phyloP scores from a whole-genome alignment of 2,797 vertebrate genomes.

The Spheniscus humboldti region DNA sequence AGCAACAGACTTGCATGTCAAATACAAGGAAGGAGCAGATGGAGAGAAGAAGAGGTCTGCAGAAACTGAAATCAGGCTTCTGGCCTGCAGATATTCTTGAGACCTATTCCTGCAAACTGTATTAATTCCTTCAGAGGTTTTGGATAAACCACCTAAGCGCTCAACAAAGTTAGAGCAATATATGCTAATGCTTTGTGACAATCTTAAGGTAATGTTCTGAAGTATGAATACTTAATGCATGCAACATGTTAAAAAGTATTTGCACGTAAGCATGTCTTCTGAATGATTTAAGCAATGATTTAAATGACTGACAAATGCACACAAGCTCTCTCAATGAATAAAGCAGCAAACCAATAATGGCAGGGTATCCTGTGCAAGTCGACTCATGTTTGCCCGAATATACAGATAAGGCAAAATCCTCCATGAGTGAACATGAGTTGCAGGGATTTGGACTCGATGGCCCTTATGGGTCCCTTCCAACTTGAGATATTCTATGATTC shows the following conservation, averaged over 20 bases:
- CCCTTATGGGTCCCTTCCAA: background rate
- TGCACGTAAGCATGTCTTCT: background rate
- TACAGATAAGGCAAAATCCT: background rate
- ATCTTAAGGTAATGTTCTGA: background rate
- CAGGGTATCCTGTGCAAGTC: background rate
- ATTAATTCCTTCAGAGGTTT: background rate
- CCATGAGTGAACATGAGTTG: background rate
- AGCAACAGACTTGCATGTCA: background rate
- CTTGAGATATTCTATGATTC: background rate
- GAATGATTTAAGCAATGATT: background rate
- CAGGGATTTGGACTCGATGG: background rate
- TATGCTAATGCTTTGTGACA: background rate
- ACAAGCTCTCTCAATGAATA: background rate
- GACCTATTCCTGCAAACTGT: background rate
- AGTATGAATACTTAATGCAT: background rate
- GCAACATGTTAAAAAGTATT: background rate
- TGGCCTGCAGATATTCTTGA: background rate
- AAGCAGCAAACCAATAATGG: background rate
- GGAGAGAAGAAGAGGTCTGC: background rate
- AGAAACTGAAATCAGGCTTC: background rate
- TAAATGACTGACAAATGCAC: background rate
- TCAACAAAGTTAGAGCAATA: background rate
- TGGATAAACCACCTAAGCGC: background rate
- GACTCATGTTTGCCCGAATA: background rate
- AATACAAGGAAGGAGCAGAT: background rate